Evolutionary conservation across 2,797 vertebrate species (phyloP).

Genomic region (Argentina silus): DNA sequence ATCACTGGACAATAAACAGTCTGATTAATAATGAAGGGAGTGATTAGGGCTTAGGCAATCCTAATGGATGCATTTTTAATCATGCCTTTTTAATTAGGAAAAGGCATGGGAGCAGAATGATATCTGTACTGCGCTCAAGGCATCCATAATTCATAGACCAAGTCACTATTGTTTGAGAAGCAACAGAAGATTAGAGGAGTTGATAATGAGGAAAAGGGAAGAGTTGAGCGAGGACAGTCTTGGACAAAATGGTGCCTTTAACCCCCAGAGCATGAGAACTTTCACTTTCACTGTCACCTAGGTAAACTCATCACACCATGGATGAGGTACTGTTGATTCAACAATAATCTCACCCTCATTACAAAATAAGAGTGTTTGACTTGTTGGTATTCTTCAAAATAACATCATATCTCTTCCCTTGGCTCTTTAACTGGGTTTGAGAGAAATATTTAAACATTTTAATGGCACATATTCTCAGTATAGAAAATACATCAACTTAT

Average conservation of each 20-base stretch:
- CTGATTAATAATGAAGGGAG: constrained; percentile 63
- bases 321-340: too few relatives aligned
- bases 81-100: constrained; percentile 57
- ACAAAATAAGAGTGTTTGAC: too few relatives aligned
- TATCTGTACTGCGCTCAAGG: constrained; percentile 31
- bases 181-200: constrained; percentile 35
- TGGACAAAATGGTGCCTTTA: constrained; percentile 30
- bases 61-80: constrained; percentile 69
- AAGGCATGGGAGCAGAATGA: constrained; percentile 38
- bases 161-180: constrained; percentile 48
- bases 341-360: too few relatives aligned
- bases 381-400: too few relatives aligned
- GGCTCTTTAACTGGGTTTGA: too few relatives aligned
- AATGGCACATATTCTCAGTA: too few relatives aligned
- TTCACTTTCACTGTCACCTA: background rate
- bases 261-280: constrained; percentile 26
- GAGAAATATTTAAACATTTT: too few relatives aligned
- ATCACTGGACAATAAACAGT: constrained; percentile 51
- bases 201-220: constrained; percentile 28
- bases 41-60: constrained; percentile 48
- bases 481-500: too few relatives aligned
- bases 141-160: constrained; percentile 62
- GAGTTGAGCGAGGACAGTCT: constrained; percentile 12
- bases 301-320: background rate
- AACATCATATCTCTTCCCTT: too few relatives aligned